These are phyloP conservation scores for Nipponacmea schrenckii DNA, from an alignment of 2,888 invertebrate species.

Conservation along the genomic window DNA sequence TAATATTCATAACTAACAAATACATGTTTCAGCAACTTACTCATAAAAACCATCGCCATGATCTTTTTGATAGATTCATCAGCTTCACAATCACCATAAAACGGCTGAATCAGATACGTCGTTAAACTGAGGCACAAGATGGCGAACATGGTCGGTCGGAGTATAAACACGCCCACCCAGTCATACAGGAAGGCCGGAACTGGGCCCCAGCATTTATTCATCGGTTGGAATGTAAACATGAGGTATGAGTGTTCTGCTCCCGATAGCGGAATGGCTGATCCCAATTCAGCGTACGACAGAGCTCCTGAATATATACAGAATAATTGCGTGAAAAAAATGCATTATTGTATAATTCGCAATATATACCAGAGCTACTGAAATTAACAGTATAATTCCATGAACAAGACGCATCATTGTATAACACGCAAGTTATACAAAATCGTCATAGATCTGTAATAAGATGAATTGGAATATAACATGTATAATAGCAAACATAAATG, in stretches of 20 bases:
- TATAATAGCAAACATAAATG: no score
- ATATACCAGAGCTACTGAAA: background rate
- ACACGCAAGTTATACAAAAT: no score
- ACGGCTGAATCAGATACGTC: constrained; percentile 56
- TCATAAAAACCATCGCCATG: constrained; percentile 46
- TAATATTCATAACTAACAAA: no score
- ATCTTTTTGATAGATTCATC: constrained; percentile 48
- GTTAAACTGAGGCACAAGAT: constrained; percentile 69
- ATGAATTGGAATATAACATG: no score
- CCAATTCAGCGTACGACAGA: constrained; percentile 82
- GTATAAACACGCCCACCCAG: constrained; percentile 67
- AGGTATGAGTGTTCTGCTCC: constrained; percentile 84
- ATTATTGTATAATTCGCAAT: background rate
- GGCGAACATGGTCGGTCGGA: constrained; percentile 67
- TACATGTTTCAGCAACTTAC: constrained; percentile 36
- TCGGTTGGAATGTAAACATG: constrained; percentile 45
- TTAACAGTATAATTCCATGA: background rate
- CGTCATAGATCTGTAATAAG: no score
- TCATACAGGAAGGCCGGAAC: constrained; percentile 73
- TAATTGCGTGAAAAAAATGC: background rate
- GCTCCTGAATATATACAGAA: constrained; percentile 72
- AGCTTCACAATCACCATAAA: constrained; percentile 51
- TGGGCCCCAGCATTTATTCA: constrained; percentile 62
- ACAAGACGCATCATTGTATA: no score
- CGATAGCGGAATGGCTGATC: constrained; percentile 81